Evolutionary conservation across 2,888 invertebrate species (phyloP), one percentile per base, ranked within the genome.

Genomic region (Lithophane socia): DNA sequence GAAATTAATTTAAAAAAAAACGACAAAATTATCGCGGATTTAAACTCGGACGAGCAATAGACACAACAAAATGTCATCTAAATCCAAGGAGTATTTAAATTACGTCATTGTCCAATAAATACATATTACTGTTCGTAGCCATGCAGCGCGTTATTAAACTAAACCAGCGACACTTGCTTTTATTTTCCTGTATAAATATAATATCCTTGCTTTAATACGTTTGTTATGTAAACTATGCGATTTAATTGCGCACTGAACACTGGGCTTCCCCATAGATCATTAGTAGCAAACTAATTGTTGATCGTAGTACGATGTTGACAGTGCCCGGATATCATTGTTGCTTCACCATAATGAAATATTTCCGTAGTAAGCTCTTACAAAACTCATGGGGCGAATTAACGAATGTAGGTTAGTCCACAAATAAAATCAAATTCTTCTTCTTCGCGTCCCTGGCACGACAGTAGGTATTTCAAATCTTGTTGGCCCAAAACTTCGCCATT

Each of bases 141-240:
- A 44, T 44, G 9, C 8, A 42, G 13, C 61, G 12, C 52, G 47
- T 18, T 49, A 13, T 60, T 67, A 65, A 49, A 67, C 47, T 7
- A 60, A 21, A 44, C n/a, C 29, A 5, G 24, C 13, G 9, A 42
- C 13, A 64, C 21, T 52, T 49, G 24, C 12, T 56, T 54, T 58
- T 54, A 67, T 72, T 83, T 74, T 85, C 77, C 82, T 77, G 68
- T 83, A 60, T 0, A 60, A 66, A 42, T 73, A 42, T 52, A 68
- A 58, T 77, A 63, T 76, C 65, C 65, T 60, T 29, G 37, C 63
- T 56, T 13, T 37, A 29, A 54, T n/a, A 60, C 12, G 29, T 75
- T 49, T 37, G 2, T 37, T 37, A 37, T 4, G 24, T 75, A 44
- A n/a, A 52, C 58, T 47, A 29, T 13, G 54, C 71, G 47, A 71